Percentiles rank a stretch among this genome's conserved stretches.
phyloP scores from a whole-genome alignment of 2,797 vertebrate species.

The Molossus alvarezi region DNA sequence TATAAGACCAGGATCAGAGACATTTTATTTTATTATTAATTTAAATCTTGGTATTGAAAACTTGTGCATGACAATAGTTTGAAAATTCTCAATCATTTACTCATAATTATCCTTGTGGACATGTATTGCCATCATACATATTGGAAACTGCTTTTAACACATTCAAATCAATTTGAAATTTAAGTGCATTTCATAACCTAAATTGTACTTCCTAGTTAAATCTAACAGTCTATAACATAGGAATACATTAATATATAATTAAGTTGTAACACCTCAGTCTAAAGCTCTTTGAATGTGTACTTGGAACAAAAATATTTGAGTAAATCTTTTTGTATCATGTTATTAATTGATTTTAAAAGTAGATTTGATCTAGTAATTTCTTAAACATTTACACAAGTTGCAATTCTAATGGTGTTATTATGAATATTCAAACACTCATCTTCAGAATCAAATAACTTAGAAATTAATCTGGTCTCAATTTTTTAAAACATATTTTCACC shows the following conservation, averaged over 20 bases:
- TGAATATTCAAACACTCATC: background rate
- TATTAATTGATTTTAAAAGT: conserved; percentile 46
- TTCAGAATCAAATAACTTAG: conserved; percentile 49
- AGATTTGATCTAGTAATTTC: background rate
- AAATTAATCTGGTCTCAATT: background rate
- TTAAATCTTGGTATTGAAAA: conserved; percentile 44
- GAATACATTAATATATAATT: conserved; percentile 28
- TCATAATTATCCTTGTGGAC: background rate
- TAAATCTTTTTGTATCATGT: background rate
- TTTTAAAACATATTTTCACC: background rate
- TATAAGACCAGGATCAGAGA: background rate
- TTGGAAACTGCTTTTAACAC: conserved; percentile 11
- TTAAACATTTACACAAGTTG: conserved; percentile 17
- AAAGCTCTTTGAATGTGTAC: conserved; percentile 7
- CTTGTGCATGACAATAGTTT: background rate
- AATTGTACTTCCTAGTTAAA: conserved; percentile 43
- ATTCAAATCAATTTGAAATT: conserved; percentile 58
- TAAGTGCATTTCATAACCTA: conserved; percentile 5
- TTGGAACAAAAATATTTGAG: conserved; percentile 52
- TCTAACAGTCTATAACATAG: background rate
- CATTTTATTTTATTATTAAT: background rate
- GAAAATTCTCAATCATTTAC: conserved; percentile 16
- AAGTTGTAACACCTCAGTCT: conserved; percentile 26
- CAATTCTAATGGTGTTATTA: background rate
- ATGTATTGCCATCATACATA: background rate